Evolutionary conservation across 2,888 invertebrate species (phyloP), one percentile per base, ranked within the genome.

Genomic region (Drosophila multiciliata): DNA sequence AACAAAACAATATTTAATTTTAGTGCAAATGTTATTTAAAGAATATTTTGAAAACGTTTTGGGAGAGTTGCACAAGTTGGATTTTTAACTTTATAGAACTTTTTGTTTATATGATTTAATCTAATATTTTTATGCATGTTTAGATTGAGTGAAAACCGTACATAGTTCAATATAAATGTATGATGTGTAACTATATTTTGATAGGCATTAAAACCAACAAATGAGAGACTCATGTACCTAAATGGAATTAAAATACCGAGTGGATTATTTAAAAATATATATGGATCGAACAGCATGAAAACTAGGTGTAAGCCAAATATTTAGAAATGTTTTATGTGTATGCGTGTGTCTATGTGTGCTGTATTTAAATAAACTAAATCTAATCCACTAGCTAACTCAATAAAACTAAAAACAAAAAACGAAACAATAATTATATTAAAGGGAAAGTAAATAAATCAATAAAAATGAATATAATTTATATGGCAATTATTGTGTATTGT

Each of bases 161-260:
- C 49, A 57, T 54, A 58, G 29, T 40, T 75, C 57, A 50, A 65
- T 79, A 57, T 73, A 57, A 66, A 66, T 69, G 62, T 75, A 54
- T 68, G 69, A 36, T 60, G 48, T 67, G 52, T 65, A 75, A 60
- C 75, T 78, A 67, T 66, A 70, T 66, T 80, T 63, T 75, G 62
- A 66, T 73, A 83, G 69, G 64, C 52, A 73, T 85, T 75, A 69
- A 66, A 58, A 75, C 6, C 35, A 23, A 66, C 55, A 81, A 82
- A 80, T 75, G 90, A 91, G 90, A 91, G 89, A 91, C 90, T 90
- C 85, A 86, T 86, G 91, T 90, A 90, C 89, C 89, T 90, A 83
- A 86, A 80, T 70, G 75, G 75, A 75, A 82, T 62, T 70, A 79
- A 70, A 52, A 58, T 73, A 59, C 73, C 65, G 69, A 59, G 73